Conservation (phyloP, 2,888 invertebrate species). For the Oeneis ivallda region DNA sequence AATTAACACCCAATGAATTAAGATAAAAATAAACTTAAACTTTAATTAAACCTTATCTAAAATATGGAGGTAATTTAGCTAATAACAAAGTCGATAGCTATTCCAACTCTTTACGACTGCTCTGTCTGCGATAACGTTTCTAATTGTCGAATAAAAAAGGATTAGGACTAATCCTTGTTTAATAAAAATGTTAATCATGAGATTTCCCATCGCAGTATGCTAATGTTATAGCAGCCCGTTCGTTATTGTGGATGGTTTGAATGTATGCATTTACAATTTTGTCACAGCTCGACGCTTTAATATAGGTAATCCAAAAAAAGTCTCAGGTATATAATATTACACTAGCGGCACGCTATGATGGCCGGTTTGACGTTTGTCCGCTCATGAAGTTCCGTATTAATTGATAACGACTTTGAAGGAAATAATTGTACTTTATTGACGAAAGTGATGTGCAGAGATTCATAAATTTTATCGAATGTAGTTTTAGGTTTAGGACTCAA, state of each 20-base stretch:
- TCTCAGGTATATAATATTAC: no score
- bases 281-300: conserved; percentile 23
- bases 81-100: conserved; percentile 72
- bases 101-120: conserved; percentile 79
- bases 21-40: conserved; percentile 47
- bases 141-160: conserved; percentile 82
- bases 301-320: neutral
- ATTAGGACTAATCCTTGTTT: conserved; percentile 77
- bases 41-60: conserved; percentile 67
- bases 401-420: no score
- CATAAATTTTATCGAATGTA: no score
- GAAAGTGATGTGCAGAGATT: no score
- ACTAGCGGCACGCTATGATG: no score
- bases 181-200: conserved; percentile 82
- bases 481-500: no score
- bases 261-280: conserved; percentile 33
- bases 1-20: conserved; percentile 57
- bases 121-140: conserved; percentile 71
- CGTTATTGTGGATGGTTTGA: conserved; percentile 51
- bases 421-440: no score
- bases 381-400: no score
- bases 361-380: no score
- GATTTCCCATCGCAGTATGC: conserved; percentile 73
- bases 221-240: conserved; percentile 65
- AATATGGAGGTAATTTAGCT: conserved; percentile 64